These are phyloP conservation scores for Agrotis exclamationis DNA, from an alignment of 2,888 invertebrate species.

Conservation along the genomic window DNA sequence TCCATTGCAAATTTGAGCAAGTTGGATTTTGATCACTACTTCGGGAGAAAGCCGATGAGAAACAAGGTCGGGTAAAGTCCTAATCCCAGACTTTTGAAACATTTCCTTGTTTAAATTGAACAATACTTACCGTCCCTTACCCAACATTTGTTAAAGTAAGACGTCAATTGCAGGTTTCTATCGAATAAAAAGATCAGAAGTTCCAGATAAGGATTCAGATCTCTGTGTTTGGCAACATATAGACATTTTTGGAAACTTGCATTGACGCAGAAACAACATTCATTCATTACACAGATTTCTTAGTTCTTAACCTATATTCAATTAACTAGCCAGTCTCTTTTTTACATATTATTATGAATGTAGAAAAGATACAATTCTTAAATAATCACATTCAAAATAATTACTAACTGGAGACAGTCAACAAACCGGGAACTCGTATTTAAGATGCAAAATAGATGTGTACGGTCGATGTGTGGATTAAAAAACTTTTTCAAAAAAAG, in stretches of 20 bases:
- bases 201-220: slow-evolving; percentile 39
- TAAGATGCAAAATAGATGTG: no score
- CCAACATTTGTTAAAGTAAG: slow-evolving; percentile 18
- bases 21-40: slow-evolving; percentile 83
- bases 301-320: background rate
- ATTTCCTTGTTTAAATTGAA: slow-evolving; percentile 51
- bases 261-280: slow-evolving; percentile 24
- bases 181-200: slow-evolving; percentile 31
- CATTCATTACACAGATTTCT: background rate
- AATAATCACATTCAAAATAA: no score
- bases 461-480: no score
- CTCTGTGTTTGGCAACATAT: slow-evolving; percentile 59
- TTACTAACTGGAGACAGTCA: no score
- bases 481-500: no score
- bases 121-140: slow-evolving; percentile 37
- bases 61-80: slow-evolving; percentile 69
- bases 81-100: slow-evolving; percentile 53
- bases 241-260: slow-evolving; percentile 46
- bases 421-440: no score
- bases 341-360: background rate
- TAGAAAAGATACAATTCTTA: no score
- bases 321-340: background rate
- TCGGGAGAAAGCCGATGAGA: slow-evolving; percentile 72
- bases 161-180: slow-evolving; percentile 21
- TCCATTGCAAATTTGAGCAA: slow-evolving; percentile 81